phyloP scores from a whole-genome alignment of 2,113 vertebrate species.

The Cephalophus harveyi region DNA sequence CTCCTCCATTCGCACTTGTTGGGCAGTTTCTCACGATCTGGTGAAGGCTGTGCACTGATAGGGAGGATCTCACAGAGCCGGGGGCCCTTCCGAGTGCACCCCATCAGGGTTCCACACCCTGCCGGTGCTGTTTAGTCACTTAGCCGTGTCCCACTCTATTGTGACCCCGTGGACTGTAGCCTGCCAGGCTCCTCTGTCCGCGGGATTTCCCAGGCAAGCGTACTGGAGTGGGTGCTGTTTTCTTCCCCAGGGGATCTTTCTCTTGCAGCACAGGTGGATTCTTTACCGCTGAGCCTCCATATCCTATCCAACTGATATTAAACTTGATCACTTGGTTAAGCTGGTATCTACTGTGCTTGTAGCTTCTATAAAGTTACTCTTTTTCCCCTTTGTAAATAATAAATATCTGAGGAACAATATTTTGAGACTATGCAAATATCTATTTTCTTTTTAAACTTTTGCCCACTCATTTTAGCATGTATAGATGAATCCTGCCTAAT shows the following conservation, averaged over 20 bases:
- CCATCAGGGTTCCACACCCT: neutral
- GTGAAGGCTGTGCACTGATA: neutral
- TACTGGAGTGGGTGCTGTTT: neutral
- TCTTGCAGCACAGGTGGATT: neutral
- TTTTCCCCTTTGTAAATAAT: neutral
- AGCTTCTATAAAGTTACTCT: neutral
- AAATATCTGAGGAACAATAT: neutral
- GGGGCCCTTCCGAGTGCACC: no score
- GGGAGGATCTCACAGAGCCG: neutral
- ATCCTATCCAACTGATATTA: neutral
- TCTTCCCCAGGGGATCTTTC: neutral
- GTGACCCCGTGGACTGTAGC: neutral
- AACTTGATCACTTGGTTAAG: neutral
- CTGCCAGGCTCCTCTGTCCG: neutral
- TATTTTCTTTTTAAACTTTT: neutral
- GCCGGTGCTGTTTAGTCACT: accelerated
- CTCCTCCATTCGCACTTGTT: neutral
- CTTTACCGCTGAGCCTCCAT: neutral
- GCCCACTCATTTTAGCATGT: neutral
- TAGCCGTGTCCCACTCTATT: neutral
- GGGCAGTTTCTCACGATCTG: neutral
- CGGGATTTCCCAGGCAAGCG: neutral
- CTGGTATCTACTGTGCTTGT: neutral
- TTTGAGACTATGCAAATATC: neutral
- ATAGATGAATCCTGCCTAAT: neutral